phyloP scores from a whole-genome alignment of 2,113 vertebrate species.

The Brachirus orientalis region DNA sequence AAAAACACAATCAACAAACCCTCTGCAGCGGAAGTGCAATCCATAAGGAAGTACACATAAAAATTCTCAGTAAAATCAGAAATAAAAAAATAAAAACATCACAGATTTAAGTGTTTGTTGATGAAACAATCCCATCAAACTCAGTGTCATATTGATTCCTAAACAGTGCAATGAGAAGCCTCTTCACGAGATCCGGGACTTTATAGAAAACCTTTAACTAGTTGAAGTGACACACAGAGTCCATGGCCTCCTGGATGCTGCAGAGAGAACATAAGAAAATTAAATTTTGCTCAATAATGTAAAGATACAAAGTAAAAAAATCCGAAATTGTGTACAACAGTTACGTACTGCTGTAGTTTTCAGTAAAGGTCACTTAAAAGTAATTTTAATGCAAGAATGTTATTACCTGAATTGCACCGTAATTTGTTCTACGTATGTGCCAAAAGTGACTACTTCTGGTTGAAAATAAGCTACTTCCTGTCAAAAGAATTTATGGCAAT shows the following conservation, averaged over 20 bases:
- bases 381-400: too few species aligned
- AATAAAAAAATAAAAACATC: conserved; percentile 32
- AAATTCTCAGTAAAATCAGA: conserved; percentile 48
- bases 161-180: conserved; percentile 60
- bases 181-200: neutral
- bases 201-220: conserved; percentile 26
- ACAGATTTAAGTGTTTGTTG: conserved; percentile 25
- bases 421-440: too few species aligned
- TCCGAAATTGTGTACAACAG: too few species aligned
- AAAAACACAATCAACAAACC: conserved; percentile 41
- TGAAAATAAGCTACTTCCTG: too few species aligned
- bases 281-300: neutral
- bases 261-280: neutral
- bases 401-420: too few species aligned
- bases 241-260: conserved; percentile 79
- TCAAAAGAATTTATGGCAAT: too few species aligned
- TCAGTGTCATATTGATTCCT: conserved; percentile 43
- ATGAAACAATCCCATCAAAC: conserved; percentile 34
- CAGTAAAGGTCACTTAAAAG: too few species aligned
- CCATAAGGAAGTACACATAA: conserved; percentile 56
- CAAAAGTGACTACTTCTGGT: too few species aligned
- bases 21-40: conserved; percentile 56
- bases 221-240: conserved; percentile 61
- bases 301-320: neutral
- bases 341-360: too few species aligned